Percentiles rank a stretch among this genome's conserved stretches.
These are phyloP conservation scores for Cosmorhoe ocellata DNA, from an alignment of 2,888 invertebrate species.

Conservation along the genomic window DNA sequence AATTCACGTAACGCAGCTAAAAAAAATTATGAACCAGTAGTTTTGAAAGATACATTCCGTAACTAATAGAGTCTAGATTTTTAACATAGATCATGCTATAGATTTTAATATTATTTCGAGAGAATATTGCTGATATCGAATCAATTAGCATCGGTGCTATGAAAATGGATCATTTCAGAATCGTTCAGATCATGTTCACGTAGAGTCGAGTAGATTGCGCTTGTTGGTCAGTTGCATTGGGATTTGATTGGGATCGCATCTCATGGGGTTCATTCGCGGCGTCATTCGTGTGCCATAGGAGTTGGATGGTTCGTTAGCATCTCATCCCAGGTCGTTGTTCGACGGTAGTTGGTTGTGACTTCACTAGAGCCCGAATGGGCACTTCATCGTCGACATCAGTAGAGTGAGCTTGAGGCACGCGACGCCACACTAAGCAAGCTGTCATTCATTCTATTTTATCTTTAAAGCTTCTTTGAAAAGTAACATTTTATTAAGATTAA, in stretches of 20 bases:
- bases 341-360: conserved; percentile 36
- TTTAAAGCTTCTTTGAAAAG: conserved; percentile 16
- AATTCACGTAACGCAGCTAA: conserved; percentile 50
- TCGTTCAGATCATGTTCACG: conserved; percentile 61
- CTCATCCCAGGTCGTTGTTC: conserved; percentile 32
- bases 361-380: conserved; percentile 40
- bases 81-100: conserved; percentile 56
- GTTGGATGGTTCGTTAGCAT: conserved; percentile 38
- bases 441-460: conserved; percentile 31
- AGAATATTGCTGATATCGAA: conserved; percentile 61
- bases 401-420: conserved; percentile 66
- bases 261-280: conserved; percentile 42
- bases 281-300: conserved; percentile 71
- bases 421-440: conserved; percentile 66
- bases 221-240: conserved; percentile 59
- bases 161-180: conserved; percentile 55
- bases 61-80: conserved; percentile 49
- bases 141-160: conserved; percentile 73
- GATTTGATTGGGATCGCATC: conserved; percentile 54
- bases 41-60: conserved; percentile 27
- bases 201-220: conserved; percentile 62
- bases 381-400: conserved; percentile 38
- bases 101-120: conserved; percentile 54
- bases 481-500: too few relatives aligned
- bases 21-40: conserved; percentile 51